Base-by-base conservation (phyloP, 2,113 vertebrate species). In the Sinocyclocheilus anshuiensis region DNA sequence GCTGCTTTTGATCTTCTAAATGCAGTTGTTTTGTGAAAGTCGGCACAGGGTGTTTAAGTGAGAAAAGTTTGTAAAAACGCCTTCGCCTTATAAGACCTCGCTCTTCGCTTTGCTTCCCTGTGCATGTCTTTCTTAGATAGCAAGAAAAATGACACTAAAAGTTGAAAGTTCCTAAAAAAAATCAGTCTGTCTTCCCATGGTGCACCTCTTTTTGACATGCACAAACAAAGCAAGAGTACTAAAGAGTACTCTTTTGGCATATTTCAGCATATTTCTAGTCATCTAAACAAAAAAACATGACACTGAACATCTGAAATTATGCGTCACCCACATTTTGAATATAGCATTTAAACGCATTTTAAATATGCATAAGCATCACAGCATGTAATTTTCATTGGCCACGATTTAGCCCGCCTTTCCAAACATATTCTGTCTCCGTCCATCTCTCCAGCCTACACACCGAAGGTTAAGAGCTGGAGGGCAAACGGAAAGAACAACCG, bases 381-480 rank as follows among this genome's bases (percentile, higher is more conserved):
- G 63, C 63, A 65, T 26, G 53, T 24, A 6, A 39, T 59, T 79
- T 65, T 10, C 33, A 57, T 20, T 29, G 45, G 42, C 55, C 53
- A 74, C 71, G 63, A 13, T 50, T 55, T 88, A 59, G 4, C 24
- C 55, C 26, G 75, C 24, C 6, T 3, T 29, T 77, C 48, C 48
- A 33, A 77, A 33, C 4, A 33, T 4, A 33, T 33, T 53, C 6
- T 33, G 45, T 77, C 26, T 20, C 1, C 77, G 39, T 42, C 63
- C 29, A 71, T 59, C 11, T 61, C 63, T 78, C 4, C 81, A 86
- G 9, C 84, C 71, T 84, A 77, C 83, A 13, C 81, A 61, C 0
- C 89, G 86, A 94, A 93, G 91, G 89, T 93, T 91, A 92, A 42
- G 87, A 89, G 87, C 89, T 89, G 86, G 86, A 88, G 36, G 88